Conservation (phyloP, 2,797 vertebrate genomes). For the Aulostomus chinensis region DNA sequence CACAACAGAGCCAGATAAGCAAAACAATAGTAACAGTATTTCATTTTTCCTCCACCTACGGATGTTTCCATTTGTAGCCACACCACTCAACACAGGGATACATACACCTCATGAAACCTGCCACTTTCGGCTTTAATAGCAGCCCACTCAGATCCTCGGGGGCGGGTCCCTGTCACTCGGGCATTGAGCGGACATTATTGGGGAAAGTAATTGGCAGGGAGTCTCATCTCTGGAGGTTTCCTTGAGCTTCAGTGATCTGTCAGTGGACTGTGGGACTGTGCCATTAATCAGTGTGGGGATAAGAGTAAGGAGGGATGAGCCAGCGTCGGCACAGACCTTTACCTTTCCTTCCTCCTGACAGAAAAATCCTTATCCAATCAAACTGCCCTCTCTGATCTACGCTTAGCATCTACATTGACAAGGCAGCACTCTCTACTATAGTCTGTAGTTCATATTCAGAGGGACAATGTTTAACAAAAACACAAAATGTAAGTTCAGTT, state of each 20-base stretch:
- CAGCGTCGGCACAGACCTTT: slow-evolving; percentile 59
- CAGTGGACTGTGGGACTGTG: slow-evolving; percentile 63
- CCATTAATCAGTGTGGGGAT: slow-evolving; percentile 78
- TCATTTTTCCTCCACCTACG: slow-evolving; percentile 29
- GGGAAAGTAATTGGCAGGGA: slow-evolving; percentile 78
- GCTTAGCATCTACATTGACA: slow-evolving; percentile 39
- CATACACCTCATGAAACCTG: slow-evolving; percentile 27
- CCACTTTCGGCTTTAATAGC: slow-evolving; percentile 56
- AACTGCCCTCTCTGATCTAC: slow-evolving; percentile 66
- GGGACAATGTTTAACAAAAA: too few relatives aligned
- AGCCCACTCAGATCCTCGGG: slow-evolving; percentile 50
- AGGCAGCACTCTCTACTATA: slow-evolving; percentile 28
- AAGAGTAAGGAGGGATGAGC: slow-evolving; percentile 66
- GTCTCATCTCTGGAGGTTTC: slow-evolving; percentile 78
- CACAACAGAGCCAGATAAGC: slow-evolving; percentile 14
- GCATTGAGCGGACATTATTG: slow-evolving; percentile 75
- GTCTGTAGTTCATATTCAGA: too few relatives aligned
- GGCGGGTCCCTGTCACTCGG: slow-evolving; percentile 68
- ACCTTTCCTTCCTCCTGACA: slow-evolving; percentile 67
- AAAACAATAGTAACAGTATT: slow-evolving; percentile 27
- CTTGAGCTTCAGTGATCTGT: slow-evolving; percentile 65
- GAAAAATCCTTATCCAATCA: slow-evolving; percentile 81
- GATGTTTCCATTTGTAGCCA: slow-evolving; percentile 47
- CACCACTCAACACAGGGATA: slow-evolving; percentile 12
- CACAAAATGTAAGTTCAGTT: too few relatives aligned